These are phyloP conservation scores for Egretta garzetta DNA, from an alignment of 2,113 vertebrate genomes.

Conservation along the genomic window DNA sequence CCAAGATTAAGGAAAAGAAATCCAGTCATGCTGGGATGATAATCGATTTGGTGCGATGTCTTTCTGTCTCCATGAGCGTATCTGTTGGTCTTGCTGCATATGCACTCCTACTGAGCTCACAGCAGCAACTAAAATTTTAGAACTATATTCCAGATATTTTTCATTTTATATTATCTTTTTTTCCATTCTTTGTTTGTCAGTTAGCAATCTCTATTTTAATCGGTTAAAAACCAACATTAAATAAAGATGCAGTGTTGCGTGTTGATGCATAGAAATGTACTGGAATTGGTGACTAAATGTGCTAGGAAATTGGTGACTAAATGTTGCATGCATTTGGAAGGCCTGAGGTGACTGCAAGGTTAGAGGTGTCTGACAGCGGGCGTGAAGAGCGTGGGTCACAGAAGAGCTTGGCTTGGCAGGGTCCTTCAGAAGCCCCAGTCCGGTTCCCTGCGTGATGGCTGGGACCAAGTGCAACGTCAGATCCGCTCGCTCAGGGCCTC, in stretches of 20 bases:
- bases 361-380: background rate
- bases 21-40: background rate
- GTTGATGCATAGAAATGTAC: background rate
- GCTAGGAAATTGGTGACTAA: background rate
- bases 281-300: background rate
- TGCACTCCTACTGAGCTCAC: background rate
- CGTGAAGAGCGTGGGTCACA: fast-evolving
- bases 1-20: background rate
- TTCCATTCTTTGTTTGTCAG: background rate
- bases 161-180: background rate
- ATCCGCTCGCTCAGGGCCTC: background rate
- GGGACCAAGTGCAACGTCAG: background rate
- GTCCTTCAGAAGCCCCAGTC: background rate
- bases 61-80: background rate
- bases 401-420: background rate
- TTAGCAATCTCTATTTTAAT: background rate
- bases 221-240: background rate
- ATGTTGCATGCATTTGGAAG: background rate
- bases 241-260: background rate
- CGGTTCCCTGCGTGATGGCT: background rate
- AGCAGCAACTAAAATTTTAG: background rate
- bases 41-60: background rate
- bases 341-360: background rate
- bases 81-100: background rate
- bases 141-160: background rate